Base-by-base conservation (phyloP, 2,888 invertebrate species). In the Andrena flavipes region DNA sequence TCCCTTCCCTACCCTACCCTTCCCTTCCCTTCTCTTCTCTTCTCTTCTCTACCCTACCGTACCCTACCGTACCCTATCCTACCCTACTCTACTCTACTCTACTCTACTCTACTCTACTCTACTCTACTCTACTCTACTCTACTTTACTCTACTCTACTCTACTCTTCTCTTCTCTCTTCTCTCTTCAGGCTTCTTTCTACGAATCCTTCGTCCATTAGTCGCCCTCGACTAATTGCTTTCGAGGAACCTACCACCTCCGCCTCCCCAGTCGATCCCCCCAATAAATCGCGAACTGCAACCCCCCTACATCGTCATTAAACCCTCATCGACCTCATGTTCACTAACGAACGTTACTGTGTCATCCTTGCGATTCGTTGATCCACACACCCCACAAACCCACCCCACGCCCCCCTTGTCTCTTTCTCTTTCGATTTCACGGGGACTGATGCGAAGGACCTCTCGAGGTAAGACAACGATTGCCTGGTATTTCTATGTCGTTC, bases 401-500 rank as follows among this genome's bases (percentile, higher is more conserved):
- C 29, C 20, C 35, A 49, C 26, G 56, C 20, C 30, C 62, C 13
- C 48, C 48, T 33, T 26, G 20, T 54, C 62, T 29, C 69, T 48
- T 64, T 62, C 56, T 71, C 67, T 60, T 62, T 48, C 63, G 77
- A 70, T 84, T 79, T 69, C 82, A 82, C 73, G 84, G 70, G 84
- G 84, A 82, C 77, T 68, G 67, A 73, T 67, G 70, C 77, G 80
- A 84, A 73, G 84, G 82, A 87, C 76, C 79, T 84, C 48, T 76
- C 80, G 85, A 87, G 86, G 86, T 87, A 87, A 87, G 87, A 87
- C 67, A 79, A 82, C 70, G 76, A 84, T 82, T 82, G 83, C 83
- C 84, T 84, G 84, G 75, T 82, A 42, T 78, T 79, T 84, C 84
- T 82, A 76, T 84, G 82, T 84, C 69, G 77, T 67, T 73, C 72